Evolutionary conservation across 2,113 vertebrate species (phyloP), one percentile per base, ranked within the genome.

Genomic region (Parotia lawesii): DNA sequence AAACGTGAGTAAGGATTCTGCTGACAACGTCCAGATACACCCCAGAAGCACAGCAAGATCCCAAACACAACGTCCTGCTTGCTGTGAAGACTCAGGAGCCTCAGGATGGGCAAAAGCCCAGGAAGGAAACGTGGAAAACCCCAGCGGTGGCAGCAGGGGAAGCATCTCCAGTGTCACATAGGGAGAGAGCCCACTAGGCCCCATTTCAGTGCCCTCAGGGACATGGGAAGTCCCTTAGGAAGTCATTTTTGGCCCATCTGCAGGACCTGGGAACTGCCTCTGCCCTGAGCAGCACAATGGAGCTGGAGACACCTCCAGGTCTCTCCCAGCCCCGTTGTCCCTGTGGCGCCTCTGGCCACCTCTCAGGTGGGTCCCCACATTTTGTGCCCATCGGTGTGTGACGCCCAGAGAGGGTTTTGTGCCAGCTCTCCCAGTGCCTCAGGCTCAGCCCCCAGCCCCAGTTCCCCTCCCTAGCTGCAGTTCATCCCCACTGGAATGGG

Each of bases 51-150:
- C 25, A 29, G 47, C 10, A 33, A 18, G 61, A 18, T 3, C 58
- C 31, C 4, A 1, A 31, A 35, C 15, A 65, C 25, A 9, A 4
- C 0, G 0, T 37, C 47, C 66, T 31, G 9, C 53, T 25, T 8
- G 57, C 42, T 57, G 67, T 5, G 54, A 48, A 23, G 28, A 23
- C 23, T 14, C 85, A 16, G 71, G 37, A 45, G 10, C 31, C 31
- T 18, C 8, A 4, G 51, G 67, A 47, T 0, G 5, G 37, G 40
- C 1, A 2, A 75, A 72, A 77, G 6, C 10, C 13, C 24, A 1
- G n/a, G 47, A 71, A 51, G 54, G 18, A 53, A 80, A 87, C 0
- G 0, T 91, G 88, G 85, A 57, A 57, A 73, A 56, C 40, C 25
- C 28, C 42, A 20, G 18, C 2, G 20, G 54, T 33, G 29, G 76